Conservation (phyloP, 2,888 invertebrate species). For the Carpatolechia fugitivella region DNA sequence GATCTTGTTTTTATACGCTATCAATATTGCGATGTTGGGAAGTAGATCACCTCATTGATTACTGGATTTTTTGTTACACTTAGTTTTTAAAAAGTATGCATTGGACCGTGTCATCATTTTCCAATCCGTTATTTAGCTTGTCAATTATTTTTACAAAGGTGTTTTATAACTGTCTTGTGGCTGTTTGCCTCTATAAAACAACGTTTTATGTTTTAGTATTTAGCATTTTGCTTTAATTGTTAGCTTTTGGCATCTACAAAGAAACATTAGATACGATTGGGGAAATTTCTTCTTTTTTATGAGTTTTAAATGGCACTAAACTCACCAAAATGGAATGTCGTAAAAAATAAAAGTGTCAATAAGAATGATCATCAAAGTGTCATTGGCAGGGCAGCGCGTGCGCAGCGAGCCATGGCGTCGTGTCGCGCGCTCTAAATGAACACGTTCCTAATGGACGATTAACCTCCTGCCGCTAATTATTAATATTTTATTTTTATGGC, state of each 20-base stretch:
- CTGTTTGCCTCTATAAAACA: slow-evolving; percentile 10
- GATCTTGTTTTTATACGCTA: slow-evolving; percentile 58
- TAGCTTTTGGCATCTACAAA: neutral
- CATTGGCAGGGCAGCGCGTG: slow-evolving; percentile 28
- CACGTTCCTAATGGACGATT: slow-evolving; percentile 63
- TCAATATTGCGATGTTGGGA: slow-evolving; percentile 70
- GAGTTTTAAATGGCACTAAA: slow-evolving; percentile 1
- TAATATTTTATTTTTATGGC: slow-evolving; percentile 72
- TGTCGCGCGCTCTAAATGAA: slow-evolving; percentile 43
- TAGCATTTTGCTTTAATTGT: neutral
- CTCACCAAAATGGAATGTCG: slow-evolving; percentile 1
- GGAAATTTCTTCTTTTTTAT: slow-evolving; percentile 1
- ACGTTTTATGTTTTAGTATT: neutral
- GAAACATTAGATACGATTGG: neutral
- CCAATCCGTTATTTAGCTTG: slow-evolving; percentile 46
- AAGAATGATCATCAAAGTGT: slow-evolving; percentile 23
- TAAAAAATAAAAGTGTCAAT: slow-evolving; percentile 21
- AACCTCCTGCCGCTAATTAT: slow-evolving; percentile 64
- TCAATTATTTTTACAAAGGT: slow-evolving; percentile 44
- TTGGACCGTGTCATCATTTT: slow-evolving; percentile 55
- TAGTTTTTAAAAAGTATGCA: slow-evolving; percentile 58
- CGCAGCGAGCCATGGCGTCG: slow-evolving; percentile 31
- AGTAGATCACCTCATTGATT: slow-evolving; percentile 73
- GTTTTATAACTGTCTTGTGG: slow-evolving; percentile 44
- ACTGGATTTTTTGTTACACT: slow-evolving; percentile 62